Conservation (phyloP, 92 coral and sea anemone species). For the Parazoanthus atlanticus region DNA sequence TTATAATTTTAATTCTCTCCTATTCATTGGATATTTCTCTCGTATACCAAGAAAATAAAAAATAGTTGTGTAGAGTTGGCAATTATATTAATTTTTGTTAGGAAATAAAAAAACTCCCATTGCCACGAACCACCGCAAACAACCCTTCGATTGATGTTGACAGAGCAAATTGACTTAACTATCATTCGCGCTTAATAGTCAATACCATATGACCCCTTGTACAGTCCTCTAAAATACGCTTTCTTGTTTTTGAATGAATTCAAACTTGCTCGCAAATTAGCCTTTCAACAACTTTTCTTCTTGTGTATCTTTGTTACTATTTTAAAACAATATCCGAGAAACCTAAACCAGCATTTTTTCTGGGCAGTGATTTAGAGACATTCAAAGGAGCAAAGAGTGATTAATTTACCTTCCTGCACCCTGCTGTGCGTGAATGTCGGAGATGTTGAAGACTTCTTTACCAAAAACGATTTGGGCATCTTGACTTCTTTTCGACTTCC, state of each 20-base stretch:
- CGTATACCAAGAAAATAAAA: neutral
- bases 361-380: constrained; percentile 44
- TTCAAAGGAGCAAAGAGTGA: constrained; percentile 8
- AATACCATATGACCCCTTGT: neutral
- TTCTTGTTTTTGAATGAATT: neutral
- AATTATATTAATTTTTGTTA: neutral
- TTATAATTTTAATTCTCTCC: neutral
- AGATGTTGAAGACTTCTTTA: constrained; percentile 71
- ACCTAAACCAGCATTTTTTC: constrained; percentile 10
- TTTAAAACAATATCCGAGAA: neutral
- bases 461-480: constrained; percentile 88
- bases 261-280: constrained; percentile 14
- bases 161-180: constrained; percentile 40
- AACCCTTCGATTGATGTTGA: constrained; percentile 22
- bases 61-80: neutral
- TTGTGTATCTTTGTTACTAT: constrained; percentile 11
- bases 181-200: constrained; percentile 4
- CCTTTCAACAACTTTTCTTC: constrained; percentile 4
- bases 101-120: constrained; percentile 23
- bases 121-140: neutral
- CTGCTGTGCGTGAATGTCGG: constrained; percentile 45
- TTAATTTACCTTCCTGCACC: constrained; percentile 62
- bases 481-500: constrained; percentile 44
- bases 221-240: neutral
- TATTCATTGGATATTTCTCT: neutral